These are phyloP conservation scores for Arrhamphus sclerolepis DNA, from an alignment of 2,797 vertebrate genomes.

Conservation along the genomic window DNA sequence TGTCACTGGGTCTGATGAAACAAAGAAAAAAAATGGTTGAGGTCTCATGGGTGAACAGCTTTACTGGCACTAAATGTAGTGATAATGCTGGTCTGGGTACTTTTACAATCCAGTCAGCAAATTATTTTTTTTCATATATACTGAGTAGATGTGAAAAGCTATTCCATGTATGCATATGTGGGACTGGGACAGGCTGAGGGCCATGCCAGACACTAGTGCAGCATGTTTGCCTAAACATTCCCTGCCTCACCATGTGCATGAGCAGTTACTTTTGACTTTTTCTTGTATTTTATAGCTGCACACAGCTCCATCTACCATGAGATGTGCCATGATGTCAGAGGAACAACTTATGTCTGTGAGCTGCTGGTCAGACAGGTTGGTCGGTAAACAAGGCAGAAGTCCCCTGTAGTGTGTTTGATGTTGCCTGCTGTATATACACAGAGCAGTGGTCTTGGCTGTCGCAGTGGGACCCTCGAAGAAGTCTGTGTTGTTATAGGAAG, in stretches of 20 bases:
- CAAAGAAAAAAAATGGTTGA: no score
- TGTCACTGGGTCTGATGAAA: no score
- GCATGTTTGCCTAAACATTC: background rate
- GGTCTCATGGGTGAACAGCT: no score
- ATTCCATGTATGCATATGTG: no score
- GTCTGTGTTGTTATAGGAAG: constrained; percentile 70
- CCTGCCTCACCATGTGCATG: background rate
- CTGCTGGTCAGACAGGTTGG: constrained; percentile 53
- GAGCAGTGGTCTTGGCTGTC: constrained; percentile 70
- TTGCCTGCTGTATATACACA: constrained; percentile 43
- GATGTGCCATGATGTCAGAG: constrained; percentile 52
- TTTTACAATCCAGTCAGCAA: no score
- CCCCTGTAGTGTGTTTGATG: constrained; percentile 50
- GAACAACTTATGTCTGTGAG: constrained; percentile 40
- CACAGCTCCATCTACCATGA: constrained; percentile 18
- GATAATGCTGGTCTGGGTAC: no score
- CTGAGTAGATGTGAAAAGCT: no score
- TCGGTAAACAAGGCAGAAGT: constrained; percentile 55
- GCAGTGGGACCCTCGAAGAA: constrained; percentile 68
- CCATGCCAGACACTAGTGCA: background rate
- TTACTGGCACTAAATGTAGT: no score
- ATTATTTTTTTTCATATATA: no score
- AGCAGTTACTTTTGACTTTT: constrained; percentile 16
- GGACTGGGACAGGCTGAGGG: background rate
- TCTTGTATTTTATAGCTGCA: constrained; percentile 16